These are phyloP conservation scores for Ischnura elegans DNA, from an alignment of 2,888 invertebrate species.

Conservation along the genomic window DNA sequence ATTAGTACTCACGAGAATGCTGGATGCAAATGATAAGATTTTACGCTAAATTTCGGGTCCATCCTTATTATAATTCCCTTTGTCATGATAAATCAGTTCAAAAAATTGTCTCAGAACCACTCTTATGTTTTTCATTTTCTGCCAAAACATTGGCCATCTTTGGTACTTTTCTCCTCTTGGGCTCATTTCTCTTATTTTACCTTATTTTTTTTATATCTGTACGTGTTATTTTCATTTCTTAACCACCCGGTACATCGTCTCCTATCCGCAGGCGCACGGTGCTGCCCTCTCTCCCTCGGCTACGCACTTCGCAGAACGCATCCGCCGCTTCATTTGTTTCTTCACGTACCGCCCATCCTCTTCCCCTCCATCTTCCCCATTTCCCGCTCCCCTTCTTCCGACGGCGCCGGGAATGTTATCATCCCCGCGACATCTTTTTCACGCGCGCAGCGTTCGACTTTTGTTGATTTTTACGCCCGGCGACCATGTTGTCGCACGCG, in stretches of 20 bases:
- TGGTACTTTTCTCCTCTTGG: neutral
- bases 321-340: conserved; percentile 25
- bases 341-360: neutral
- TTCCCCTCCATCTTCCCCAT: neutral
- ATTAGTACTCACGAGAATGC: no score
- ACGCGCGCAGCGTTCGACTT: conserved; percentile 43
- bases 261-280: neutral
- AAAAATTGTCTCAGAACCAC: neutral
- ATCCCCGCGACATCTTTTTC: conserved; percentile 49
- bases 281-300: conserved; percentile 60
- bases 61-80: no score
- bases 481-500: conserved; percentile 47
- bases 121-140: neutral
- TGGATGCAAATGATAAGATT: no score
- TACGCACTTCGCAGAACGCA: conserved; percentile 55
- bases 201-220: neutral
- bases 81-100: conserved; percentile 33
- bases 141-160: no score
- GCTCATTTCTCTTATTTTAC: neutral
- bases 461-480: conserved; percentile 63
- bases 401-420: neutral
- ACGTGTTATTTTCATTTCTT: conserved; percentile 4
- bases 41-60: neutral
- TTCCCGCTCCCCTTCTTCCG: neutral
- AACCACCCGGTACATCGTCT: neutral